Evolutionary conservation across 2,797 vertebrate species (phyloP), one percentile per base, ranked within the genome.

Genomic region (Syngnathus acus): DNA sequence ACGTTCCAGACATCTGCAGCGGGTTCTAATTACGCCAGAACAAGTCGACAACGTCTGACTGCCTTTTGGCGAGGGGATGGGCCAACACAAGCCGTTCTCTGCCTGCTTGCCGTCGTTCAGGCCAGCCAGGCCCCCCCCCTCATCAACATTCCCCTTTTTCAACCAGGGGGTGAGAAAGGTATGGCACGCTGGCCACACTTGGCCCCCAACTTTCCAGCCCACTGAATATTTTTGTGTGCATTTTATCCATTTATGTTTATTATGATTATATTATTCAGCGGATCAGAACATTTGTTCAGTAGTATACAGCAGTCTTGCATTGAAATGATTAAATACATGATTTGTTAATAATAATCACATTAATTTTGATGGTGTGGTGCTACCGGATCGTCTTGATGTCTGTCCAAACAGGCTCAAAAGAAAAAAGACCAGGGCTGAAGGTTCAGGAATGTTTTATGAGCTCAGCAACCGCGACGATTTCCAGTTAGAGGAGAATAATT

Each of bases 21-120:
- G 85, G 87, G 82, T 89, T 90, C 79, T 89, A 86, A 88, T 91
- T 88, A 89, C 84, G 86, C 86, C 88, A 87, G 81, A 88, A 82
- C 75, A 82, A 72, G 78, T 80, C 75, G 68, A 79, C 78, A 16
- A 23, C 21, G 84, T 88, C 88, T 87, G 82, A 84, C 83, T 84
- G 81, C 62, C 64, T 86, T 86, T 82, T 6, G 61, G 74, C 77
- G 65, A 62, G 73, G 76, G 66, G 71, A 76, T 74, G 68, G 70
- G 81, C 84, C 80, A 88, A 80, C 75, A 78, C 76, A 83, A 85
- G 84, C 80, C 76, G 48, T 70, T 84, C 77, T 74, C 51, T 76
- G 74, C 80, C 51, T 76, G 74, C 80, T 68, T 81, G 77, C 77
- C 78, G 64, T 69, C 21, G 42, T 62, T 21, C 40, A 45, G 42